phyloP scores from a whole-genome alignment of 2,888 invertebrate species.

The Eupithecia tripunctaria region DNA sequence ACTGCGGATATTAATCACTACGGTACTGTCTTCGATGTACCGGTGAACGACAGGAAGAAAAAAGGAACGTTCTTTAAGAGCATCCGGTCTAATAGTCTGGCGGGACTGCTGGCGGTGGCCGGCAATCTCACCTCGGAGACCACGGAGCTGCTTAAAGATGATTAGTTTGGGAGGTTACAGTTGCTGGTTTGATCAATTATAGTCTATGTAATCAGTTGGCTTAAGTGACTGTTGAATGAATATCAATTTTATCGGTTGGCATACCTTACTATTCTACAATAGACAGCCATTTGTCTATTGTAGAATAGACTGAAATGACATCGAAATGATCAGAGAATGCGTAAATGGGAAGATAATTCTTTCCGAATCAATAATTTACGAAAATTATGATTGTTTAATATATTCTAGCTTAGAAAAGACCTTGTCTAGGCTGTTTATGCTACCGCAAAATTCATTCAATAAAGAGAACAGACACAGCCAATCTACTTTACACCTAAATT shows the following conservation, averaged over 20 bases:
- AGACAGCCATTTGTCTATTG: not conserved
- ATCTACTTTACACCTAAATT: not conserved
- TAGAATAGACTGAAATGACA: not conserved
- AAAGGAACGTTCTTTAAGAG: slow-evolving; percentile 67
- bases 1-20: slow-evolving; percentile 79
- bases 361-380: not conserved
- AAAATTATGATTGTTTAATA: not conserved
- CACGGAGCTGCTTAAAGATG: slow-evolving; percentile 67
- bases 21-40: slow-evolving; percentile 82
- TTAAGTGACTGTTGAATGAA: not conserved
- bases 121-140: slow-evolving; percentile 64
- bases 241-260: no score
- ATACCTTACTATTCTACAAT: no score
- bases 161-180: slow-evolving; percentile 51
- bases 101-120: slow-evolving; percentile 65
- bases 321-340: not conserved
- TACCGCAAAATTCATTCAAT: not conserved
- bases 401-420: not conserved
- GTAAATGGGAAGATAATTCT: not conserved
- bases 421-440: not conserved
- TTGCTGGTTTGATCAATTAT: not conserved
- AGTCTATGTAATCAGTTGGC: not conserved
- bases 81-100: slow-evolving; percentile 69
- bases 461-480: not conserved
- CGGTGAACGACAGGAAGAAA: slow-evolving; percentile 44